phyloP scores from a whole-genome alignment of 2,888 invertebrate species.

The Notocelia uddmanniana region DNA sequence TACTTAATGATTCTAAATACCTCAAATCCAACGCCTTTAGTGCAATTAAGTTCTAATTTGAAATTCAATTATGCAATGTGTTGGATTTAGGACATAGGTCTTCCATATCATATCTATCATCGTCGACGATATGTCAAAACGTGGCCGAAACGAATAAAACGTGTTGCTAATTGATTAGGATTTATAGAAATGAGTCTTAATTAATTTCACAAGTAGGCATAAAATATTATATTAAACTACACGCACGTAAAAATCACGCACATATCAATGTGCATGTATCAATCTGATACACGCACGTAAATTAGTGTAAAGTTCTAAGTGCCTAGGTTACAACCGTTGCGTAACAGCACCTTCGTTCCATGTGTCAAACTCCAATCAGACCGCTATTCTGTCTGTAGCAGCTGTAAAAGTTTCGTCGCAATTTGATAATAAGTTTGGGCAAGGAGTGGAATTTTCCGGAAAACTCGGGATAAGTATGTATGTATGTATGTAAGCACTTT shows the following conservation, averaged over 20 bases:
- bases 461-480: not conserved
- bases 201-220: not conserved
- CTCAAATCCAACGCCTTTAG: too few relatives aligned
- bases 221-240: not conserved
- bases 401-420: conserved; percentile 3
- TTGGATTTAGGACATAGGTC: too few relatives aligned
- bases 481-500: not conserved
- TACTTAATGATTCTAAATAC: too few relatives aligned
- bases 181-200: too few relatives aligned
- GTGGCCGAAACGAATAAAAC: too few relatives aligned
- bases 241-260: not conserved
- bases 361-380: conserved; percentile 22
- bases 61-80: too few relatives aligned
- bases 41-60: too few relatives aligned
- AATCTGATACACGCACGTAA: not conserved
- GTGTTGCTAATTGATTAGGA: too few relatives aligned
- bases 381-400: conserved; percentile 11
- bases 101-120: too few relatives aligned
- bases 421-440: not conserved
- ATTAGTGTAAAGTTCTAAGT: too few relatives aligned
- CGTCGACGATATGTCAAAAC: too few relatives aligned
- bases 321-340: not conserved
- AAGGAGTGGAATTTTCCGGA: not conserved
- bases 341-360: not conserved
- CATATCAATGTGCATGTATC: too few relatives aligned